phyloP scores from a whole-genome alignment of 2,113 vertebrate species.

The Cyprichromis sp. region DNA sequence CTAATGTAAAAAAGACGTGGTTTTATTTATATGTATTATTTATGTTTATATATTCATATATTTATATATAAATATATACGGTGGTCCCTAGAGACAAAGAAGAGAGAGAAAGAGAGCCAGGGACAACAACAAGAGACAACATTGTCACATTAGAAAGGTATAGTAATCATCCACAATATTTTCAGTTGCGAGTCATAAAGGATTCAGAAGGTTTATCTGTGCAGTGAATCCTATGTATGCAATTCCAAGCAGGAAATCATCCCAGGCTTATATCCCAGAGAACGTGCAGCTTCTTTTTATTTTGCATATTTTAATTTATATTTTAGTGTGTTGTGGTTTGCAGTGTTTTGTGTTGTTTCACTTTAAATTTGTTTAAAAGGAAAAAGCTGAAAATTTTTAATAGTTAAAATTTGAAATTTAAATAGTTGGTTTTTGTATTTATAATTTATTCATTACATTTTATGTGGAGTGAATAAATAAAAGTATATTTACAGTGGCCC shows the following conservation, averaged over 20 bases:
- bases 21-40: neutral
- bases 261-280: neutral
- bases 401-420: neutral
- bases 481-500: neutral
- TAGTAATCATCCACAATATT: neutral
- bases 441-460: neutral
- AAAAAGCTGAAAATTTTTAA: neutral
- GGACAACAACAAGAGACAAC: neutral
- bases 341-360: neutral
- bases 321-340: neutral
- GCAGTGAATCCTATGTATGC: neutral
- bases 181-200: neutral
- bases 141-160: neutral
- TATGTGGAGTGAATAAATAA: neutral
- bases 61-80: neutral
- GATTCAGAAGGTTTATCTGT: neutral
- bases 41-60: neutral
- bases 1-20: accelerated
- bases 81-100: neutral
- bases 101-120: neutral
- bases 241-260: neutral
- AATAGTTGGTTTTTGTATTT: neutral
- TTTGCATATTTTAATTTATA: neutral
- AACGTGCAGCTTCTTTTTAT: neutral
- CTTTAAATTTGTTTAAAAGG: neutral